phyloP scores from a whole-genome alignment of 2,797 vertebrate species.

The Lagodon rhomboides region DNA sequence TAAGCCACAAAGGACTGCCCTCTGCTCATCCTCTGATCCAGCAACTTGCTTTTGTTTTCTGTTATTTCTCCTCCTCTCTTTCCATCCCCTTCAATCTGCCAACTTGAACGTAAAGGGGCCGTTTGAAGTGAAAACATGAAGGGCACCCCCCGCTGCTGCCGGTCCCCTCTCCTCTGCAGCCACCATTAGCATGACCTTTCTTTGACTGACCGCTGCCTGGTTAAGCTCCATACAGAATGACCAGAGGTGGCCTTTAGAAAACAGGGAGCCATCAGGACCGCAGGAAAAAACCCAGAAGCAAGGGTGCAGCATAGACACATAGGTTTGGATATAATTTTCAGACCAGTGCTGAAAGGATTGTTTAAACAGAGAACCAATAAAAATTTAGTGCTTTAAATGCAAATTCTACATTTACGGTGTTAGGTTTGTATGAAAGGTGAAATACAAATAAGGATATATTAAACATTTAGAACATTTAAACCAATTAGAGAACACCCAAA shows the following conservation, averaged over 20 bases:
- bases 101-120: conserved; percentile 51
- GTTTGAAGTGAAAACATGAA: conserved; percentile 84
- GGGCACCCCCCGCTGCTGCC: conserved; percentile 62
- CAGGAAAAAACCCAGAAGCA: conserved; percentile 29
- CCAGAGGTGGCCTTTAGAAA: conserved; percentile 68
- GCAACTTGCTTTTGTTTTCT: conserved; percentile 40
- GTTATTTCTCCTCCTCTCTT: conserved; percentile 46
- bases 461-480: too few species aligned
- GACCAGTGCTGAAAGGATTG: background rate
- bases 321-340: conserved; percentile 1
- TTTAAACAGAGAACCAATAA: background rate
- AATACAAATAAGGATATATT: too few species aligned
- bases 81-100: conserved; percentile 54
- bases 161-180: conserved; percentile 55
- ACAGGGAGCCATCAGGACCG: conserved; percentile 8
- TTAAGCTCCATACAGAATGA: conserved; percentile 68
- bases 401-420: too few species aligned
- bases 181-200: conserved; percentile 81
- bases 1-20: conserved; percentile 4
- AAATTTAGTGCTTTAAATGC: background rate
- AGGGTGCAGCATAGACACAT: background rate
- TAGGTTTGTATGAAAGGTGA: too few species aligned
- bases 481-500: too few species aligned
- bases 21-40: conserved; percentile 22
- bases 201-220: conserved; percentile 74